phyloP scores from a whole-genome alignment of 92 coral and sea anemone species.

The Diadumene lineata region DNA sequence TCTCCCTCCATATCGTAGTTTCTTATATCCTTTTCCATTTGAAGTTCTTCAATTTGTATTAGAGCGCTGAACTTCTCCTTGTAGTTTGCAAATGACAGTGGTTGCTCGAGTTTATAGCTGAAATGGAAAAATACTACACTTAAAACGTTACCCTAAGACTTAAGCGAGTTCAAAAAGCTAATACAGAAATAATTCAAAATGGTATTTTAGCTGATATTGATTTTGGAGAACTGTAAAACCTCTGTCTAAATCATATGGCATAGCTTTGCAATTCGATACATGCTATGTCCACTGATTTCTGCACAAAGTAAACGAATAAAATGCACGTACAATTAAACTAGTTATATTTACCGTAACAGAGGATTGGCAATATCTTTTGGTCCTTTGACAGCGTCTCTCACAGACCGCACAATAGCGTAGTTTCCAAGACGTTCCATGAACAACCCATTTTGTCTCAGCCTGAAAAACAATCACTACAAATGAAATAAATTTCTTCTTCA shows the following conservation, averaged over 20 bases:
- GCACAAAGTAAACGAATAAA: too few species aligned
- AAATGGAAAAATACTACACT: neutral
- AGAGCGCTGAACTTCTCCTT: constrained; percentile 52
- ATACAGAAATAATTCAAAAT: neutral
- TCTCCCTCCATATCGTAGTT: constrained; percentile 63
- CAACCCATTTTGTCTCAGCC: constrained; percentile 44
- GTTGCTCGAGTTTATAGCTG: constrained; percentile 40
- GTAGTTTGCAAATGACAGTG: constrained; percentile 48
- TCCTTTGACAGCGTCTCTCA: constrained; percentile 26
- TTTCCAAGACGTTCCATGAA: constrained; percentile 31
- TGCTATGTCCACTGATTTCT: too few species aligned
- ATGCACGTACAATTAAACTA: neutral
- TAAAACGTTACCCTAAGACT: too few species aligned
- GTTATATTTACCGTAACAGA: neutral
- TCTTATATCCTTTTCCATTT: constrained; percentile 78
- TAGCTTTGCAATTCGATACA: too few species aligned
- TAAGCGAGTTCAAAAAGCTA: neutral
- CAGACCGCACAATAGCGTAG: constrained; percentile 40
- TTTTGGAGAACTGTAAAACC: neutral
- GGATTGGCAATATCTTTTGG: neutral
- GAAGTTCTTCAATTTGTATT: constrained; percentile 69
- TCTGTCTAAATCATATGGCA: neutral
- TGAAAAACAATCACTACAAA: constrained; percentile 11
- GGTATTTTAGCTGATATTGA: too few species aligned
- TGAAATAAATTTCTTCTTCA: too few species aligned